Evolutionary conservation across 2,888 invertebrate genomes (phyloP).

Genomic region (Pandemis cinnamomeana): DNA sequence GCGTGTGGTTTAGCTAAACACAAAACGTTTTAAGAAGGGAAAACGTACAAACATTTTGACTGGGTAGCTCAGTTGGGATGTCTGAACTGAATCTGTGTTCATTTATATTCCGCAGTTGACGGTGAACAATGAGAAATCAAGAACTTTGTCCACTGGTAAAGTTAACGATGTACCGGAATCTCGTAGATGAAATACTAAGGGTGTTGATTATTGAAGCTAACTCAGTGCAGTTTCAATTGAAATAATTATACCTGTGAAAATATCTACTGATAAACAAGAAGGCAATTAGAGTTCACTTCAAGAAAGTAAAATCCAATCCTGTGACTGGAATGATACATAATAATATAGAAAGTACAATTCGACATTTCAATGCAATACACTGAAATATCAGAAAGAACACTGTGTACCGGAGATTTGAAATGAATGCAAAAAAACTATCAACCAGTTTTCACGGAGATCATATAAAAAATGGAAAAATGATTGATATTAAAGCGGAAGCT

Average conservation of each 20-base stretch:
- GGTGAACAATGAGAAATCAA: not conserved
- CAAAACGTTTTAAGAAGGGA: not conserved
- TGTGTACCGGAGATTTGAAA: not conserved
- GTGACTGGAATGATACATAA: not conserved
- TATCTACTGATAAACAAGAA: not conserved
- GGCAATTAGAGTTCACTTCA: not conserved
- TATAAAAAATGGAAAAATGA: not conserved
- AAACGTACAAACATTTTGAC: no score
- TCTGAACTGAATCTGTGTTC: not conserved
- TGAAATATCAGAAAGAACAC: not conserved
- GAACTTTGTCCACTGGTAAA: not conserved
- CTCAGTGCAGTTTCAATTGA: not conserved
- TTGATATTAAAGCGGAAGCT: constrained; percentile 4
- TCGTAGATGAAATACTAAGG: not conserved
- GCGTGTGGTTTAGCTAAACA: no score
- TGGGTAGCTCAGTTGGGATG: not conserved
- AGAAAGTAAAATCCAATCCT: not conserved
- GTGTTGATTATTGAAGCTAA: not conserved
- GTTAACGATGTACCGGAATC: not conserved
- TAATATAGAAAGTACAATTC: not conserved
- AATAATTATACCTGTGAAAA: not conserved
- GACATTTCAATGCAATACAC: not conserved
- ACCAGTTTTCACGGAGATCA: not conserved
- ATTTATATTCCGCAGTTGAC: not conserved
- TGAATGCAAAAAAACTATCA: not conserved